Conservation (phyloP, 2,113 vertebrate genomes). For the Girardinichthys multiradiatus region DNA sequence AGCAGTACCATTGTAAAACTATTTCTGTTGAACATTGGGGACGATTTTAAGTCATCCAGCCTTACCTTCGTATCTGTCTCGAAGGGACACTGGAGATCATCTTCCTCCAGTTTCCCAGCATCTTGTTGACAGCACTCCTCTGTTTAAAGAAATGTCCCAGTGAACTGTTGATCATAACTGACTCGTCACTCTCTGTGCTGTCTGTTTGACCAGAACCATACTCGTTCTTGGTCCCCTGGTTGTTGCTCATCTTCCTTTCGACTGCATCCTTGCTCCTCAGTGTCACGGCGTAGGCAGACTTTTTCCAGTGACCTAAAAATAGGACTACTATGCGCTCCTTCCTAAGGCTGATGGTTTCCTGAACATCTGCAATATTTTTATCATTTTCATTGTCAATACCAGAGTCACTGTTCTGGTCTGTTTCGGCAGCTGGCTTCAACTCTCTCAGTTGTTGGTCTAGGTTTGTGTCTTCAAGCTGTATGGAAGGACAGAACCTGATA, state of each 20-base stretch:
- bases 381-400: conserved; percentile 82
- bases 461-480: conserved; percentile 15
- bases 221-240: conserved; percentile 3
- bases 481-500: background rate
- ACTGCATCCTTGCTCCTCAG: conserved; percentile 71
- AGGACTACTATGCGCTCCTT: conserved; percentile 92
- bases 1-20: background rate
- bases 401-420: conserved; percentile 77
- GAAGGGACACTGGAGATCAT: conserved; percentile 83
- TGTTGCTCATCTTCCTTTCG: conserved; percentile 67
- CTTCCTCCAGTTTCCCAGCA: conserved; percentile 87
- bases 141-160: conserved; percentile 87
- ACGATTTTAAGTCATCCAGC: background rate
- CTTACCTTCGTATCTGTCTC: conserved; percentile 78
- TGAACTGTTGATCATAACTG: conserved; percentile 71
- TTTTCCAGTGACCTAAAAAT: conserved; percentile 95
- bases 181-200: conserved; percentile 55
- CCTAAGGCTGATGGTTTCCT: conserved; percentile 82
- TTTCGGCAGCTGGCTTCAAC: conserved; percentile 35
- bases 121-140: conserved; percentile 83
- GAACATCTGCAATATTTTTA: conserved; percentile 63
- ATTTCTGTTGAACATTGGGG: background rate
- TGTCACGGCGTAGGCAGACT: conserved; percentile 81
- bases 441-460: conserved; percentile 28
- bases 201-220: conserved; percentile 17